Evolutionary conservation across 92 coral and sea anemone genomes (phyloP).

Genomic region (Epizoanthus illoricatus): DNA sequence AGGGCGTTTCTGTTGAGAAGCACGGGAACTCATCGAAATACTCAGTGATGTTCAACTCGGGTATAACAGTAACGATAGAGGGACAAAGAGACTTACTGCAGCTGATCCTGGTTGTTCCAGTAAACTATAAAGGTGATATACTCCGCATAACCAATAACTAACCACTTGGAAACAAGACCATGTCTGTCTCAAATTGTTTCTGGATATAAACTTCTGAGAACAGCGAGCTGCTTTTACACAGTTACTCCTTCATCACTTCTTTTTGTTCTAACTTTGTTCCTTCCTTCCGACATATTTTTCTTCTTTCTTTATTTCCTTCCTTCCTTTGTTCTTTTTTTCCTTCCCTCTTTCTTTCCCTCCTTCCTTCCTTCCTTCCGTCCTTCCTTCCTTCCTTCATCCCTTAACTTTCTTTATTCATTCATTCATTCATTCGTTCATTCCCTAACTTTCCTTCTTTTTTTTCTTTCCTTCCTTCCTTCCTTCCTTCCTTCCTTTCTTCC

Average conservation of each 20-base stretch:
- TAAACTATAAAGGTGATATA: neutral
- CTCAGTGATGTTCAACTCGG: slow-evolving; percentile 16
- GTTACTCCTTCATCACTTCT: neutral
- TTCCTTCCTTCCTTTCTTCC: slow-evolving; percentile 2
- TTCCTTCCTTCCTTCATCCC: neutral
- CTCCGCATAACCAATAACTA: too few species aligned
- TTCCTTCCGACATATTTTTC: neutral
- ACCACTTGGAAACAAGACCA: too few species aligned
- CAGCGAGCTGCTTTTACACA: too few species aligned
- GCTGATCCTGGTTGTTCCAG: neutral
- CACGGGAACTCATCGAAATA: slow-evolving; percentile 25
- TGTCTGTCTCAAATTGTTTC: too few species aligned
- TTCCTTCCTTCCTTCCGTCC: neutral
- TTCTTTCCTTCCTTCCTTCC: neutral
- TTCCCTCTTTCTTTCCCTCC: neutral
- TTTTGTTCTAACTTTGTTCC: neutral
- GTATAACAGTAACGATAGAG: slow-evolving; percentile 26
- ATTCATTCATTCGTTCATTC: neutral
- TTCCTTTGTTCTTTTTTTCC: neutral
- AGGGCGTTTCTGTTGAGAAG: slow-evolving; percentile 52
- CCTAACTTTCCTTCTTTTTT: neutral
- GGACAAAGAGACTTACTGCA: slow-evolving; percentile 13
- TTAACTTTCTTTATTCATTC: too few species aligned
- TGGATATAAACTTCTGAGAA: too few species aligned
- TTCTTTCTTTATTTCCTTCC: too few species aligned